Conservation (phyloP, 2,888 invertebrate genomes). For the Molorchus minor region DNA sequence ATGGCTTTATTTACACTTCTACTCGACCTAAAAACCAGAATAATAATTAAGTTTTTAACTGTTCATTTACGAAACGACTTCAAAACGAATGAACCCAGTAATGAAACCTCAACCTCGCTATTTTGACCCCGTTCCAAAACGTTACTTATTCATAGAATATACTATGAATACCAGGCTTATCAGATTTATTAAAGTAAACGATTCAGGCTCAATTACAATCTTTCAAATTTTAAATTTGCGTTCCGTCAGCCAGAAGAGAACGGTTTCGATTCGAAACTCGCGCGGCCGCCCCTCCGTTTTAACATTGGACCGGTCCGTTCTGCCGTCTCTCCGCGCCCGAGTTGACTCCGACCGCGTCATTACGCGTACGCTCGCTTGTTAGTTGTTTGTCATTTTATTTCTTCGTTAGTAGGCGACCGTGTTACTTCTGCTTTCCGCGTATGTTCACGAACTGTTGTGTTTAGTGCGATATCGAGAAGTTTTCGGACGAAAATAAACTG, state of each 20-base stretch:
- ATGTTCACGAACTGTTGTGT: slow-evolving; percentile 1
- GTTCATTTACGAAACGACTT: no score
- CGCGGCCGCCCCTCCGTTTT: slow-evolving; percentile 40
- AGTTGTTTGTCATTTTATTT: slow-evolving; percentile 21
- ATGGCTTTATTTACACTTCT: no score
- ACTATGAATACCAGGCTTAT: no score
- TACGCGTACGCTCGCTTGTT: slow-evolving; percentile 19
- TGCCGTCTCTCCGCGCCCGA: slow-evolving; percentile 47
- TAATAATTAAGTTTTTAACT: no score
- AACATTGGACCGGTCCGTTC: slow-evolving; percentile 42
- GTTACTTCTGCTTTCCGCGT: slow-evolving; percentile 4
- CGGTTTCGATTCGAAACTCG: slow-evolving; percentile 28
- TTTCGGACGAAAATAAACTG: slow-evolving; percentile 11
- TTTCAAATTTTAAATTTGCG: slow-evolving; percentile 22
- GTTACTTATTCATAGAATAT: no score
- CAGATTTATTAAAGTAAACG: background rate
- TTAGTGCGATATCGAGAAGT: slow-evolving; percentile 1
- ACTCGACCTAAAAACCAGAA: no score
- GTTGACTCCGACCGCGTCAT: slow-evolving; percentile 20
- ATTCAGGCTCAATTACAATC: slow-evolving; percentile 8
- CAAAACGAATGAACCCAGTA: no score
- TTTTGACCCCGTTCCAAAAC: no score
- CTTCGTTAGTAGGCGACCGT: slow-evolving; percentile 1
- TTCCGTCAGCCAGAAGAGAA: background rate
- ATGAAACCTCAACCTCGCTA: no score